Base-by-base conservation (phyloP, 2,888 invertebrate species). In the Julus scanicus region DNA sequence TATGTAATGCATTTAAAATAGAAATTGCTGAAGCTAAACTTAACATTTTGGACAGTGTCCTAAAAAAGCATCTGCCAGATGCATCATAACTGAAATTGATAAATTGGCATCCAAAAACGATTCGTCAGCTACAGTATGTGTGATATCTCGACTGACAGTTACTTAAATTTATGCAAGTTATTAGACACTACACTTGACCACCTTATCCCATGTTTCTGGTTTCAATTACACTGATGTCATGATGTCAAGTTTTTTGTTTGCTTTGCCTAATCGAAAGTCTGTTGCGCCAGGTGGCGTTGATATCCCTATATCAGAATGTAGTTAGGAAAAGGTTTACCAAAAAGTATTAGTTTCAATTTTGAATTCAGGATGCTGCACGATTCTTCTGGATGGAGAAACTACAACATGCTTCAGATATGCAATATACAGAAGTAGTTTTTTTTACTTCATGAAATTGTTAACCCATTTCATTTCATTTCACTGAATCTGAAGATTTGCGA, bases 241-340 rank as follows among this genome's bases (percentile, higher is more conserved):
- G 71, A 71, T 20, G 71, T 29, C 71, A 71, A 71, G 20, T 71
- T 63, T 63, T 20, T 71, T 71, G 71, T 71, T 71, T 71, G 17
- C 29, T 20, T 20, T 8, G 20, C 20, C n/a, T 20, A 20, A 63
- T 63, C 5, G n/a, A 20, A 63, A 20, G 57, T 57, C 57, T 63
- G 63, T 63, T 63, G 63, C 5, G 29, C 71, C 8, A 20, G 71
- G 5, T 29, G 71, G 71, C 11, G 29, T 29, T 71, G 71, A 71
- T 71, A 29, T 20, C 29, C 29, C 29, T 2, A 71, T 71, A 20
- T 71, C 29, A 29, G 20, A 71, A 6, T 71, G 29, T 71, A 71
- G 20, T 9, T 71, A 20, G 29, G 71, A 44, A 44, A 44, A 44
- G 8, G 8, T 44, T 44, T 44, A 44, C 71, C 71, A 71, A 71